Base-by-base conservation (phyloP, 1,140 invertebrate genomes). In the Bombus impatiens region DNA sequence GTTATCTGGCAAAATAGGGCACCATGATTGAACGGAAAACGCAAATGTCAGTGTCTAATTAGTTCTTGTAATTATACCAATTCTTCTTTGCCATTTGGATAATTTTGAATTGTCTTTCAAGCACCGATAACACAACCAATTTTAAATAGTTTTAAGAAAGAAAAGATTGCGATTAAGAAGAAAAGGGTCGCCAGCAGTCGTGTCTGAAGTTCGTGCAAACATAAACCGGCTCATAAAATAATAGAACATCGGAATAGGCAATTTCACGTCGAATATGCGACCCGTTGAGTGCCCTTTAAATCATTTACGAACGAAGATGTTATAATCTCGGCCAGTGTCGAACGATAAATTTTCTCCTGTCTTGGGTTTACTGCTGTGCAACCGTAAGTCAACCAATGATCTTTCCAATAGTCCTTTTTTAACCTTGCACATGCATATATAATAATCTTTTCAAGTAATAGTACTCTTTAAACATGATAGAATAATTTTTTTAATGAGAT, bases 241-340 rank as follows among this genome's bases (percentile, higher is more conserved):
- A 83, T 87, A 42, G 74, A 42, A 47, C 0, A 53, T 35, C 42
- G 32, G 72, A n/a, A 77, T 44, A 18, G 47, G 47, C 13, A 76
- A 76, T 76, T 35, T 15, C 44, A 32, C 32, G 18, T 28, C n/a
- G 70, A 82, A 59, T 78, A 59, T 32, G 18, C 59, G 75, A 47
- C 28, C 18, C 44, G 42, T 78, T 59, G 78, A 79, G 68, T 53
- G 37, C 77, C 59, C 22, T 65, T 82, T 89, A 89, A 89, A 89
- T 89, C 84, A 89, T 82, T 86, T n/a, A 47, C 53, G 62, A 82
- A 89, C 78, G 87, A 89, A 89, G 88, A 89, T 76, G 79, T 89
- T 89, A 88, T 59, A 88, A 89, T 89, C 75, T 53, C 35, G 25
- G 68, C 75, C 75, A 77, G 75, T 57, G 75, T 15, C 72, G 40